These are phyloP conservation scores for Strongylocentrotus purpuratus DNA, from an alignment of 35 echinoderm and acorn worm genomes.

Conservation along the genomic window DNA sequence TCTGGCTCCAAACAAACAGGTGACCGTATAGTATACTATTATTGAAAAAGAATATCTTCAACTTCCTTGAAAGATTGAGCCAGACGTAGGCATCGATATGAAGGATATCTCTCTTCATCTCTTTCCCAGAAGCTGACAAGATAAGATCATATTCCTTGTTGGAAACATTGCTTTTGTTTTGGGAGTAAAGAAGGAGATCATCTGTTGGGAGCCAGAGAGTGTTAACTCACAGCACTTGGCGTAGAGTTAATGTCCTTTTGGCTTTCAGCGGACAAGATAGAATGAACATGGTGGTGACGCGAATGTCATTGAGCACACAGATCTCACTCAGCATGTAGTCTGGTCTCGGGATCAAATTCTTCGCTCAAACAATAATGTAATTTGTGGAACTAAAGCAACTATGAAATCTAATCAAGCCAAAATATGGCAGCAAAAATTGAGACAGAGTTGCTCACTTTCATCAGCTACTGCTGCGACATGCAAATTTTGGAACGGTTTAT, in stretches of 20 bases:
- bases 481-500: not conserved
- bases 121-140: not conserved
- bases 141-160: not conserved
- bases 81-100: not conserved
- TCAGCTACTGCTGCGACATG: not conserved
- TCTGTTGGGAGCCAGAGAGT: not conserved
- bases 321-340: not conserved
- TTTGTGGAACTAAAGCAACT: slow-evolving; percentile 30
- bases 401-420: slow-evolving; percentile 48
- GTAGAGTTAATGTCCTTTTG: no score
- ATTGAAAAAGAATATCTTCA: no score
- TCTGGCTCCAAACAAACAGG: no score
- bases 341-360: not conserved
- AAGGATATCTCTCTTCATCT: not conserved
- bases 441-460: slow-evolving; percentile 23
- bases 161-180: not conserved
- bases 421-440: slow-evolving; percentile 31
- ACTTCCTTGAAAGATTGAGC: no score
- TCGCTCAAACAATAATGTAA: slow-evolving; percentile 15
- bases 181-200: not conserved
- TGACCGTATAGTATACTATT: no score
- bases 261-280: not conserved
- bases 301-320: not conserved
- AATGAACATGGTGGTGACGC: slow-evolving; percentile 18
- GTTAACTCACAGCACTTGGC: no score